These are phyloP conservation scores for Baccha elongata DNA, from an alignment of 2,888 invertebrate genomes.

Conservation along the genomic window DNA sequence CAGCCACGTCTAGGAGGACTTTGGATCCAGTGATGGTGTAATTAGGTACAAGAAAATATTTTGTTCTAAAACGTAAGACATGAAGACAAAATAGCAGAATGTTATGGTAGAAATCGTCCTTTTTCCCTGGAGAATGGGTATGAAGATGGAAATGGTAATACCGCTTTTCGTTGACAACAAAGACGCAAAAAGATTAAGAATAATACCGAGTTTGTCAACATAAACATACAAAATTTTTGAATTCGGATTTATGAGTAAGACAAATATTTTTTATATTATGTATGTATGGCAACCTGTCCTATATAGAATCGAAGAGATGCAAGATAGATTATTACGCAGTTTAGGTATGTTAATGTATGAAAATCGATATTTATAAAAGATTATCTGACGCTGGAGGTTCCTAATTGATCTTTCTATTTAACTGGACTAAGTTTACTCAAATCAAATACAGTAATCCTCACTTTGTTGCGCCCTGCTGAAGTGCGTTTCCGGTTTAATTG, in stretches of 20 bases:
- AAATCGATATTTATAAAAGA: too few relatives aligned
- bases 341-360: too few relatives aligned
- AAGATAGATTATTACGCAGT: too few relatives aligned
- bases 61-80: constrained; percentile 31
- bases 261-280: too few relatives aligned
- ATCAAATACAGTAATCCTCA: too few relatives aligned
- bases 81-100: constrained; percentile 4
- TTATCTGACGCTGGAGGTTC: too few relatives aligned
- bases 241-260: constrained; percentile 16
- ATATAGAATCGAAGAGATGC: too few relatives aligned
- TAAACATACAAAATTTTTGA: constrained; percentile 9
- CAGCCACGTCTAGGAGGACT: constrained; percentile 53
- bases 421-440: too few relatives aligned
- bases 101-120: background rate
- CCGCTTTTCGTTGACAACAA: constrained; percentile 29
- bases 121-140: background rate
- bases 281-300: too few relatives aligned
- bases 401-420: too few relatives aligned
- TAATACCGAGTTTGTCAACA: constrained; percentile 49
- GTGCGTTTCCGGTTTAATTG: too few relatives aligned
- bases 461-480: too few relatives aligned
- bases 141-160: constrained; percentile 10
- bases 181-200: constrained; percentile 12
- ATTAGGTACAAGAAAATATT: constrained; percentile 67
- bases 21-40: constrained; percentile 55